A percentile compares a stretch with the other conserved stretches of the same genome.
Conservation (phyloP, 2,888 invertebrate species). For the Drosophila nigricruria region DNA sequence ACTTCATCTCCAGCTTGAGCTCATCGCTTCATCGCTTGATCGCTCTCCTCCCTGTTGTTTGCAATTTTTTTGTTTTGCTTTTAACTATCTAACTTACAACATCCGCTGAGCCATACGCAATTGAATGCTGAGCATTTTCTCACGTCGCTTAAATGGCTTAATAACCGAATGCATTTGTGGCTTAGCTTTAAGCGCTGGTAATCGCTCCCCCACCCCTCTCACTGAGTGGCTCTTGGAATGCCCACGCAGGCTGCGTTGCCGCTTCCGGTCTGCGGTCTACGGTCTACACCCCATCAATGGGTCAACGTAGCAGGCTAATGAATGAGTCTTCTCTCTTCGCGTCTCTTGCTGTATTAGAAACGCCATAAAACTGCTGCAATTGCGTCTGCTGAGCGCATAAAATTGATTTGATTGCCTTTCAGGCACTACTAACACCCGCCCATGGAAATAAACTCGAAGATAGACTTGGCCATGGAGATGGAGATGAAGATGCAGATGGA, state of each 20-base stretch:
- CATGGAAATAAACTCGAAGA: constrained; percentile 21
- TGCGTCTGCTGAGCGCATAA: constrained; percentile 60
- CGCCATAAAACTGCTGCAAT: constrained; percentile 70
- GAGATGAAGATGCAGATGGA: constrained; percentile 15
- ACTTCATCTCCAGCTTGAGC: constrained; percentile 20
- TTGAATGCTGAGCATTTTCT: constrained; percentile 73
- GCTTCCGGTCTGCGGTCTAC: constrained; percentile 75
- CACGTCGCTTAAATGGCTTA: constrained; percentile 79
- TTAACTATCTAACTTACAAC: constrained; percentile 53
- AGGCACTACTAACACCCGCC: constrained; percentile 51
- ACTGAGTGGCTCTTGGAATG: constrained; percentile 43
- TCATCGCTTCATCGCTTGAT: no score
- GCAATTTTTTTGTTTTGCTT: constrained; percentile 48
- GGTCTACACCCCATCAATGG: constrained; percentile 66
- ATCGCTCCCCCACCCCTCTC: constrained; percentile 34
- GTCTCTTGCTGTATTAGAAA: constrained; percentile 64
- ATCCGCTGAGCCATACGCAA: constrained; percentile 53
- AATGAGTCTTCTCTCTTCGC: constrained; percentile 41
- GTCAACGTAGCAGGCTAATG: constrained; percentile 53
- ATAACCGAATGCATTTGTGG: constrained; percentile 78
- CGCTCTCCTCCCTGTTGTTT: constrained; percentile 6
- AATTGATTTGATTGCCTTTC: constrained; percentile 75
- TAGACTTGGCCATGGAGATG: neutral
- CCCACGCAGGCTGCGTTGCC: constrained; percentile 59
- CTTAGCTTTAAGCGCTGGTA: constrained; percentile 74